These are phyloP conservation scores for Melanotaenia pygmaea DNA, from an alignment of 2,797 vertebrate genomes.

Conservation along the genomic window DNA sequence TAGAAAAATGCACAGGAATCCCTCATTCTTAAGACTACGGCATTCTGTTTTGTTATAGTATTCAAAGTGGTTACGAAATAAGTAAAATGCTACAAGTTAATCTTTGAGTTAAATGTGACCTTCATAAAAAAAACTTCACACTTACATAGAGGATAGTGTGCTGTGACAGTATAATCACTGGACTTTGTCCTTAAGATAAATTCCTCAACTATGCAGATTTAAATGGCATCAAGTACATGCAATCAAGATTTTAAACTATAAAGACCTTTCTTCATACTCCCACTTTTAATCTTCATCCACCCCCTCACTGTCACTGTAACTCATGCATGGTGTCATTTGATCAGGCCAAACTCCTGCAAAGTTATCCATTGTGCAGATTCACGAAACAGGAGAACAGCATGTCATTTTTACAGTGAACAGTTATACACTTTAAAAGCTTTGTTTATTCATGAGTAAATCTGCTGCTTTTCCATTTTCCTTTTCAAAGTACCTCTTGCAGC, in stretches of 20 bases:
- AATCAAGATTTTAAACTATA: not conserved
- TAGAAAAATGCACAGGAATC: too few species aligned
- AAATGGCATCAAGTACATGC: too few species aligned
- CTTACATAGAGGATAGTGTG: too few species aligned
- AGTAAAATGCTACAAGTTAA: too few species aligned
- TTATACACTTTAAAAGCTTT: not conserved
- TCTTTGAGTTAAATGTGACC: too few species aligned
- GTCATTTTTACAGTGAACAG: not conserved
- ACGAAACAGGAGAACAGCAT: constrained; percentile 13
- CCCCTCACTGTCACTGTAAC: not conserved
- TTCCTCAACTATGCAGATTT: too few species aligned
- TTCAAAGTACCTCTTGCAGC: not conserved
- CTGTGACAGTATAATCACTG: too few species aligned
- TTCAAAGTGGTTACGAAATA: too few species aligned
- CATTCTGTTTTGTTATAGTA: too few species aligned
- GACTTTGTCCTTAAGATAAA: too few species aligned
- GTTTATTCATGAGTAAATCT: not conserved
- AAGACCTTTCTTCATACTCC: not conserved
- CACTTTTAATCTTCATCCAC: not conserved
- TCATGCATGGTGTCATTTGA: not conserved
- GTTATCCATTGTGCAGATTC: constrained; percentile 52
- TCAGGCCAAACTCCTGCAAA: constrained; percentile 71
- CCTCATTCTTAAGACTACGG: too few species aligned
- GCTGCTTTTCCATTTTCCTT: not conserved
- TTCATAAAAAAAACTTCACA: too few species aligned